Percentiles rank a stretch among this genome's conserved stretches.
phyloP scores from a whole-genome alignment of 2,888 invertebrate species.

The Poecilus cupreus region DNA sequence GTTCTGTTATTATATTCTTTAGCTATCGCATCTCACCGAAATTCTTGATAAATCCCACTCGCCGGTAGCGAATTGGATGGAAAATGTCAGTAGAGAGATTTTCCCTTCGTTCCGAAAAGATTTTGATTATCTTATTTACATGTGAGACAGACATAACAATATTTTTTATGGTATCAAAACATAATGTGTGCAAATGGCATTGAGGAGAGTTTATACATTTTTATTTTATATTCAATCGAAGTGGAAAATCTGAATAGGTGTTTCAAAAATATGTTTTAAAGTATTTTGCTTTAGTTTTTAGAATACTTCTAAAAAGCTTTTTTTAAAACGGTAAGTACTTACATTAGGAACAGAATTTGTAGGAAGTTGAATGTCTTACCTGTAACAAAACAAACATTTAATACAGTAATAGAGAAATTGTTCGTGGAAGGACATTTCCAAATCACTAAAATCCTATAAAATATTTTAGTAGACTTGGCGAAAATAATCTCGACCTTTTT shows the following conservation, averaged over 20 bases:
- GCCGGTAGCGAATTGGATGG: background rate
- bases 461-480: background rate
- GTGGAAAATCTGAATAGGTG: background rate
- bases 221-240: background rate
- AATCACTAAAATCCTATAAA: background rate
- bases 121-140: conserved; percentile 38
- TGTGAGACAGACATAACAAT: conserved; percentile 2
- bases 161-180: conserved; percentile 8
- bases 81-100: background rate
- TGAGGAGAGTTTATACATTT: background rate
- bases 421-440: no score
- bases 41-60: no score
- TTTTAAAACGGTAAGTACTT: no score
- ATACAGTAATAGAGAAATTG: no score
- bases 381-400: background rate
- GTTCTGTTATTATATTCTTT: no score
- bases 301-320: no score
- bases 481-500: background rate
- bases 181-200: conserved; percentile 23
- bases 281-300: no score
- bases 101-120: background rate
- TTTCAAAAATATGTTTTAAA: background rate
- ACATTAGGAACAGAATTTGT: no score
- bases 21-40: no score
- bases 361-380: no score